Base-by-base conservation (phyloP, 2,888 invertebrate genomes). In the Lagria hirta region DNA sequence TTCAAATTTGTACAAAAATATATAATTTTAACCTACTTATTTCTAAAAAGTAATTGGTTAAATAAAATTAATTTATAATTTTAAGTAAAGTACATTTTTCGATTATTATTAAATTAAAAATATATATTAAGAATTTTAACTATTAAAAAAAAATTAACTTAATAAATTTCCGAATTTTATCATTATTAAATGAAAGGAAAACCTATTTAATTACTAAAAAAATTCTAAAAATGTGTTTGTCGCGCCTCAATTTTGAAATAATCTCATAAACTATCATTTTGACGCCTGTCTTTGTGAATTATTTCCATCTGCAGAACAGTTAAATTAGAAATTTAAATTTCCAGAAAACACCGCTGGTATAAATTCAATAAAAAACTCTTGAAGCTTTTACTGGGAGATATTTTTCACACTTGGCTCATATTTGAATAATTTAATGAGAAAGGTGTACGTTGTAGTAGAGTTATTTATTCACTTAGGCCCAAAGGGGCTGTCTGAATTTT, bases 361-460 rank as follows among this genome's bases (percentile, higher is more conserved):
- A n/a, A n/a, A n/a, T n/a, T 5, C 6, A 35, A 21, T 16, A 7
- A 13, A 7, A 12, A 6, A 14, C n/a, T 23, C 11, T 21, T 5
- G 10, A 6, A 20, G 10, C 7, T n/a, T 20, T 14, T 10, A 34
- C 23, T 24, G 11, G 11, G 18, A 28, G 14, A 23, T 29, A 26
- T 38, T 22, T 11, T 14, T 22, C 18, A 24, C 20, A 27, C 36
- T 43, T 21, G 43, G 43, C 40, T 45, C 49, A 44, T 41, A 37
- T 30, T 32, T 53, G 45, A 51, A 53, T 53, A 47, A 54, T 51
- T 54, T 46, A 54, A 41, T n/a, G n/a, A 46, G 38, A 36, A 42
- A 33, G 33, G 45, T 36, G 44, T 43, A 45, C 33, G 43, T 37
- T 41, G 43, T 37, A 54, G n/a, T n/a, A n/a, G n/a, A 54, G 50